phyloP scores from a whole-genome alignment of 2,888 invertebrate species.

The Cephus pulcher region DNA sequence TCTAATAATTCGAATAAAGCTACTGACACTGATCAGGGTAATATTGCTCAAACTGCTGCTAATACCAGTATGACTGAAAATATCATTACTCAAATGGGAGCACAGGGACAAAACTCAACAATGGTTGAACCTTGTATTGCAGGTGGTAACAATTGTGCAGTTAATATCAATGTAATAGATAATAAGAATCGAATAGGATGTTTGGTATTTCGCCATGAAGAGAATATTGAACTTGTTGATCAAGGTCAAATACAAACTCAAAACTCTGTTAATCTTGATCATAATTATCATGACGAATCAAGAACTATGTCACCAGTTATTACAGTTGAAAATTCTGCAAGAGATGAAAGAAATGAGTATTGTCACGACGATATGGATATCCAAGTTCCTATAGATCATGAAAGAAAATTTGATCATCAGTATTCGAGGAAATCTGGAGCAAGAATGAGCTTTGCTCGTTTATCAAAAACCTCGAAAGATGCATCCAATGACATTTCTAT shows the following conservation, averaged over 20 bases:
- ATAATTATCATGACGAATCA: constrained; percentile 20
- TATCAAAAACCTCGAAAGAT: not conserved
- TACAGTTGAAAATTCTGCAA: not conserved
- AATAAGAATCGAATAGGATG: constrained; percentile 9
- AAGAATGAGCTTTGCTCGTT: not conserved
- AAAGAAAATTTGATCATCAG: constrained; percentile 18
- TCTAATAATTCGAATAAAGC: not conserved
- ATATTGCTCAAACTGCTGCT: not conserved
- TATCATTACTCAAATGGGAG: not conserved
- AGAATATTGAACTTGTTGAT: not conserved
- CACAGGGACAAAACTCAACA: not conserved
- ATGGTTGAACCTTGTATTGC: not conserved
- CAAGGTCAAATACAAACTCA: not conserved
- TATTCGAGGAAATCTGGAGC: constrained; percentile 13
- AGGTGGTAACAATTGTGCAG: not conserved
- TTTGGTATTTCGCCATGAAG: constrained; percentile 8
- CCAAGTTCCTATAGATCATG: constrained; percentile 15
- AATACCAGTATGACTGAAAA: not conserved
- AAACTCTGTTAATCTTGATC: constrained; percentile 16
- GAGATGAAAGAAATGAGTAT: not conserved
- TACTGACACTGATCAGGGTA: not conserved
- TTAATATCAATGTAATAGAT: constrained; percentile 11
- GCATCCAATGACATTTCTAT: not conserved
- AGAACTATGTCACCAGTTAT: constrained; percentile 12
- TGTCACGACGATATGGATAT: not conserved